Conservation (phyloP, 2,888 invertebrate genomes). For the Abscondita cerata region DNA sequence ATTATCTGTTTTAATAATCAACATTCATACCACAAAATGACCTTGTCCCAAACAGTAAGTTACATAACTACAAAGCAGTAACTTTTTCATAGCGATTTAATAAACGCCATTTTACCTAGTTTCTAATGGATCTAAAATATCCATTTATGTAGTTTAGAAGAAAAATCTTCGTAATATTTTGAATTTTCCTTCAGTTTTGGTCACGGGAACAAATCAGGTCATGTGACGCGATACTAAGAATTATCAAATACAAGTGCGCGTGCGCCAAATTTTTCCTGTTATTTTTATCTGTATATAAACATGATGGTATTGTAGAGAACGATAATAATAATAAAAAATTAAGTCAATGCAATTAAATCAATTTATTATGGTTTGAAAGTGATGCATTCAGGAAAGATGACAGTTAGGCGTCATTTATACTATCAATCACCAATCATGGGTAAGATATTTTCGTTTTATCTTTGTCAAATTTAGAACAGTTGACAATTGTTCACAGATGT, state of each 20-base stretch:
- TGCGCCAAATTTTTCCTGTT: constrained; percentile 22
- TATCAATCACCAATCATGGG: too few species aligned
- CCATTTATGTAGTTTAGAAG: constrained; percentile 60
- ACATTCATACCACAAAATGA: constrained; percentile 46
- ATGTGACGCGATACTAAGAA: constrained; percentile 65
- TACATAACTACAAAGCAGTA: constrained; percentile 39
- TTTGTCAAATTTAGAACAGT: too few species aligned
- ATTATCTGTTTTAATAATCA: constrained; percentile 38
- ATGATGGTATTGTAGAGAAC: too few species aligned
- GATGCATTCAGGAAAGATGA: too few species aligned
- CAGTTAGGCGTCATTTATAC: too few species aligned
- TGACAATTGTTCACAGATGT: too few species aligned
- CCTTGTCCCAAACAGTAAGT: constrained; percentile 38
- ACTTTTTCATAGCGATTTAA: constrained; percentile 1
- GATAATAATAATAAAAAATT: too few species aligned
- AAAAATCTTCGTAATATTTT: constrained; percentile 61
- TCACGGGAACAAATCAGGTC: constrained; percentile 79
- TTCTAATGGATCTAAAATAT: constrained; percentile 68
- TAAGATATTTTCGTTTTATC: too few species aligned
- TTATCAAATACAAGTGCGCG: constrained; percentile 36
- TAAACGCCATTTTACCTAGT: constrained; percentile 62
- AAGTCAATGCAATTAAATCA: too few species aligned
- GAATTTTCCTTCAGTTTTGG: constrained; percentile 73
- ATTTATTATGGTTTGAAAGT: too few species aligned
- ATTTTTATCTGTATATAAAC: neutral